Evolutionary conservation across 2,797 vertebrate genomes (phyloP), one percentile per base, ranked within the genome.

Genomic region (Hypotaenidia okinawae): DNA sequence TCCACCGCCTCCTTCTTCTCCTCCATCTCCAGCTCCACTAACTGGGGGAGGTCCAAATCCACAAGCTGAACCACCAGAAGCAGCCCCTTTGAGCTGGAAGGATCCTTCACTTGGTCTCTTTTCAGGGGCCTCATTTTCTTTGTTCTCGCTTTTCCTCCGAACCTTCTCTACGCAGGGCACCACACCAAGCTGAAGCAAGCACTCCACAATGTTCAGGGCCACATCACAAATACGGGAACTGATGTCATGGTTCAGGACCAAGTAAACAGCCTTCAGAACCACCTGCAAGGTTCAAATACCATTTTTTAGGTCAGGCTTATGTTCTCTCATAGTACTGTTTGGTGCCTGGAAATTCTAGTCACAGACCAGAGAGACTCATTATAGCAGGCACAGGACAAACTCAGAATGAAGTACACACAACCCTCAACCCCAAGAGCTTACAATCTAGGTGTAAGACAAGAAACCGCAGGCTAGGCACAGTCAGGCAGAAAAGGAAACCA

Each of bases 171-270:
- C 98, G 47, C 98, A 98, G 14, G 99, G 99, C 51, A 99, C 99
- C 72, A 99, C 98, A 1, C 99, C 99, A 89, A 99, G 98, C 91
- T 99, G 99, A 95, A 99, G 98, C 80, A 99, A 97, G 91, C 99
- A 99, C 83, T 99, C 99, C 28, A 99, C 99, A 91, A 99, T 99
- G 97, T 99, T 99, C 66, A 99, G 98, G 0, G 99, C 99, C 90
- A 99, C 99, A 17, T 99, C 99, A 5, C 99, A 99, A 96, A 99
- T 99, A 45, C 99, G 98, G 70, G 99, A 99, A 96, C 99, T 99
- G 97, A 99, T 99, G 96, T 99, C 99, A 12, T 99, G 99, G 90
- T 98, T 99, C 86, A 99, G 98, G 52, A 99, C 99, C 24, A 99
- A 98, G 63, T 99, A 99, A 74, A 99, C 98, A 18, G 99, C 99